Evolutionary conservation across 92 coral and sea anemone genomes (phyloP), one percentile per base, ranked within the genome.

Genomic region (Parazoanthus swiftii): DNA sequence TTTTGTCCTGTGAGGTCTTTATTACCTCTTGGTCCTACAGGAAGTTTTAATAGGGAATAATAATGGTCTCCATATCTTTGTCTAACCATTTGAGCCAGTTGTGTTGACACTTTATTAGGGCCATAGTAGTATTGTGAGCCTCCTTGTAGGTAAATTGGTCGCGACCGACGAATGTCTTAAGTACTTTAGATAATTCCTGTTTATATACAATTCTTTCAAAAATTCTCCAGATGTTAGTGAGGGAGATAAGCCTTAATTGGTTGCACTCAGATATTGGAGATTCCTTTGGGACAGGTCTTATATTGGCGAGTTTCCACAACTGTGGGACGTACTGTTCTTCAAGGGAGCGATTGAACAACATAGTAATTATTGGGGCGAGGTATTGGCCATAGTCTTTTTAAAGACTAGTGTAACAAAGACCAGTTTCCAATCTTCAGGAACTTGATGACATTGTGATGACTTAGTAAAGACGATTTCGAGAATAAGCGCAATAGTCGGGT

Each of bases 51-150:
- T 15, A 81, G 42, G 42, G 85, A 81, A 56, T 81, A 71, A 58
- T 6, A 13, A 79, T 79, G 66, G 66, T 86, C 81, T 90, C 83
- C 20, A 73, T 76, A 68, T 82, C 90, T 16, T 42, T 74, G 68
- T 90, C 88, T 59, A 86, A 80, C 77, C 92, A 79, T 56, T 76
- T 50, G 74, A 86, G 81, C 90, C 89, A 70, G 46, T 85, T 80
- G 26, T 90, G 89, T 86, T 90, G 90, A 80, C 89, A 79, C 58
- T 90, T 86, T 36, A 86, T 86, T n/a, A 76, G 86, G 37, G 89
- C 90, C 78, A 88, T 81, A 26, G 90, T 86, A 74, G 70, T 81
- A 35, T 91, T 91, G 65, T 83, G 80, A 35, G 83, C 85, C 36
- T 86, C 79, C 73, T 82, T 90, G 33, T 87, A 87, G 78, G 90